These are phyloP conservation scores for Pegoplata infirma DNA, from an alignment of 2,888 invertebrate genomes.

Conservation along the genomic window DNA sequence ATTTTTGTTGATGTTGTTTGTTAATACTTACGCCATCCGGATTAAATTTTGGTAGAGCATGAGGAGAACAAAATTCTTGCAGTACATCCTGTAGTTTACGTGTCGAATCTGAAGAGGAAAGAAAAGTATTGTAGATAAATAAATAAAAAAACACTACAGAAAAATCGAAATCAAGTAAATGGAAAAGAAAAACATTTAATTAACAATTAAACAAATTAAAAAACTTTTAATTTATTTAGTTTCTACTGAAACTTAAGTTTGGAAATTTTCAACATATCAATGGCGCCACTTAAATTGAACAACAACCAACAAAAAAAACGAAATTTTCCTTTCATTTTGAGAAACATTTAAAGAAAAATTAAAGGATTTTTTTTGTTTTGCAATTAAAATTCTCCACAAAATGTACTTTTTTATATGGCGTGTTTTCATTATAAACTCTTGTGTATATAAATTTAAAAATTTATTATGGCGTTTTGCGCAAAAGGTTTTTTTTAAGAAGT, in stretches of 20 bases:
- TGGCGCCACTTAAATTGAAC: not conserved
- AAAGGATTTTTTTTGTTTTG: conserved; percentile 5
- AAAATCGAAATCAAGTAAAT: not conserved
- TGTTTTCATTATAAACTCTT: not conserved
- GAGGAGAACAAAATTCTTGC: conserved; percentile 89
- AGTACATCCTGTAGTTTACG: conserved; percentile 95
- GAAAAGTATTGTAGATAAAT: not conserved
- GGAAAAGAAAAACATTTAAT: conserved; percentile 37
- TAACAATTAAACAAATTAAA: conserved; percentile 45
- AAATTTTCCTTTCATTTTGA: not conserved
- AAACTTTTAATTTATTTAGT: conserved; percentile 16
- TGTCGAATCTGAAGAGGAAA: conserved; percentile 87
- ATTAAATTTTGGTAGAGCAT: conserved; percentile 84
- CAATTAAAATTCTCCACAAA: not conserved
- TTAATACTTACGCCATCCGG: conserved; percentile 91
- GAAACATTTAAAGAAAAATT: too few relatives aligned
- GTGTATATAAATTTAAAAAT: too few relatives aligned
- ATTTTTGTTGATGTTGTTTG: too few relatives aligned
- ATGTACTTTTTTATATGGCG: not conserved
- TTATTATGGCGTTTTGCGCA: too few relatives aligned
- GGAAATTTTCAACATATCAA: not conserved
- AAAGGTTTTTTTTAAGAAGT: too few relatives aligned
- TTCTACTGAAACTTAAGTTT: not conserved
- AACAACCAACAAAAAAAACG: too few relatives aligned
- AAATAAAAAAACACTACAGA: not conserved